These are phyloP conservation scores for Harpagoxenus sublaevis DNA, from an alignment of 2,888 invertebrate species.

Conservation along the genomic window DNA sequence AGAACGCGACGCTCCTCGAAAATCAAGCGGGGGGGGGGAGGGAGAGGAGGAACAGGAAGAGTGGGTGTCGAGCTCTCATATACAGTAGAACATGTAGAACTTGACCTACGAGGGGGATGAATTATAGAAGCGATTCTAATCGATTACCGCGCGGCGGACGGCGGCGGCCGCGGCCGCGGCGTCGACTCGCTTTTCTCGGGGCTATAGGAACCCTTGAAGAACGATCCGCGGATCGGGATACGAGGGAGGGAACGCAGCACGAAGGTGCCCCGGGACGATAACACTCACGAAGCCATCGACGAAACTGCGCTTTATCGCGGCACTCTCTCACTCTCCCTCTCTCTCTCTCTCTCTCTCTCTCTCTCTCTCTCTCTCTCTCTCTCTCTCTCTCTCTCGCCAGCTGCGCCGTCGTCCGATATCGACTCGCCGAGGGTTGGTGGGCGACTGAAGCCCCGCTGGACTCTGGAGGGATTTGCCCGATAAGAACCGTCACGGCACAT, in stretches of 20 bases:
- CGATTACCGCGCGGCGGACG: slow-evolving; percentile 55
- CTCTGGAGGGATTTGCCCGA: slow-evolving; percentile 61
- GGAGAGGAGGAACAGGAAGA: background rate
- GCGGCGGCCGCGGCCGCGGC: background rate
- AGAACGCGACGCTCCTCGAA: background rate
- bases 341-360: background rate
- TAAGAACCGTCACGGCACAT: slow-evolving; percentile 61
- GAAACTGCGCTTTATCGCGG: background rate
- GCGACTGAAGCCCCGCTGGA: slow-evolving; percentile 34
- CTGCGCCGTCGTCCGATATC: slow-evolving; percentile 80
- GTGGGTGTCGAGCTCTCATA: background rate
- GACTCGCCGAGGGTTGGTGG: slow-evolving; percentile 81
- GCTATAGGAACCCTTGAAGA: background rate
- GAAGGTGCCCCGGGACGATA: background rate
- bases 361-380: background rate
- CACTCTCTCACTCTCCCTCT: background rate
- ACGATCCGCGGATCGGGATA: background rate
- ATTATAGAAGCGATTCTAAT: slow-evolving; percentile 71
- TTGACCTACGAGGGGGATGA: slow-evolving; percentile 72
- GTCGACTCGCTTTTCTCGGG: slow-evolving; percentile 41
- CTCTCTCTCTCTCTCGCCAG: slow-evolving; percentile 32
- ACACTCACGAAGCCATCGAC: background rate
- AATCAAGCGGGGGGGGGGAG: background rate
- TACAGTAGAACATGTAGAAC: slow-evolving; percentile 56
- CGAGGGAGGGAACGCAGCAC: background rate